Evolutionary conservation across 2,797 vertebrate genomes (phyloP).

Genomic region (Amniataba percoides): DNA sequence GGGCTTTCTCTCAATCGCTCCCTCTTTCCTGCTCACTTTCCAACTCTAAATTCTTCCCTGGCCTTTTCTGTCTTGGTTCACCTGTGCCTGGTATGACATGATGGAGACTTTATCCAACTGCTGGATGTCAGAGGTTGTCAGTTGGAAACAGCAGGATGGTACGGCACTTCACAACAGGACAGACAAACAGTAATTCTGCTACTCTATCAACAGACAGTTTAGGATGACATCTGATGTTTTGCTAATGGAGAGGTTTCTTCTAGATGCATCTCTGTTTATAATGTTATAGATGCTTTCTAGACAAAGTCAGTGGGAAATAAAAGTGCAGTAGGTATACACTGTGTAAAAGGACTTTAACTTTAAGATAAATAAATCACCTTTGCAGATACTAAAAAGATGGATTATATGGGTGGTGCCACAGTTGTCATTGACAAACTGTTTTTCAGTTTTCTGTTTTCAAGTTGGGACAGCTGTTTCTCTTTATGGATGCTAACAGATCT

Average conservation of each 20-base stretch:
- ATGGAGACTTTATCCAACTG: conserved; percentile 63
- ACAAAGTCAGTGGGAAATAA: neutral
- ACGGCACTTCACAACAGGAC: neutral
- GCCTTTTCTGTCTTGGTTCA: conserved; percentile 57
- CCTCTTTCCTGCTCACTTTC: conserved; percentile 59
- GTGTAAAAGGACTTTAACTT: neutral
- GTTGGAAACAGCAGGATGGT: conserved; percentile 3
- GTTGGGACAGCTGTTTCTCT: neutral
- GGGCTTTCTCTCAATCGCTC: conserved; percentile 73
- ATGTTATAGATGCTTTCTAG: neutral
- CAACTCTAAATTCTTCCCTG: conserved; percentile 49
- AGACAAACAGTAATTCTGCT: neutral
- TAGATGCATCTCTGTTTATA: neutral
- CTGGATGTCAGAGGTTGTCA: conserved; percentile 13
- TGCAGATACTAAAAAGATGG: conserved; percentile 1
- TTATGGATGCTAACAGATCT: neutral
- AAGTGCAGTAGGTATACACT: neutral
- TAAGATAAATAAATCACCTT: neutral
- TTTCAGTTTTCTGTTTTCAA: neutral
- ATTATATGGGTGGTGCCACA: neutral
- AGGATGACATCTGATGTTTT: neutral
- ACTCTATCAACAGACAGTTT: neutral
- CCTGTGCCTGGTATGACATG: conserved; percentile 64
- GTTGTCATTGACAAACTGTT: neutral
- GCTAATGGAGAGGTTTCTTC: neutral